Evolutionary conservation across 2,113 vertebrate genomes (phyloP), one percentile per base, ranked within the genome.

Genomic region (Scophthalmus maximus): DNA sequence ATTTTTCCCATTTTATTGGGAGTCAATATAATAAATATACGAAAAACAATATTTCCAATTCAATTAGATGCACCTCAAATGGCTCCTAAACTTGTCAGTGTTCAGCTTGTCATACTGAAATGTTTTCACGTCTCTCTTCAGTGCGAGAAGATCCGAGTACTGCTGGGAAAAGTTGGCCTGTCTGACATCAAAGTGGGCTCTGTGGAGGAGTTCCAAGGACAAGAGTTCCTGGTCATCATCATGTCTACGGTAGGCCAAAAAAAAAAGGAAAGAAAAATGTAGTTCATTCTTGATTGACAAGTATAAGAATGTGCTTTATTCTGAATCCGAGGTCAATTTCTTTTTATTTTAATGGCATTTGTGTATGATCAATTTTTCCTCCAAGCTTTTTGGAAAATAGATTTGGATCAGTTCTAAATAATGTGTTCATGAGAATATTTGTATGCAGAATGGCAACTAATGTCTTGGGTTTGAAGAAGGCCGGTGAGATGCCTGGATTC

Each of bases 151-250:
- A 97, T 98, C 5, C 91, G 89, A 77, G 53, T 95, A 73, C 94
- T 99, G 68, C 87, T 99, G 46, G 87, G 89, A 76, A 96, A 91
- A 11, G 93, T 94, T 36, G 95, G 96, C 25, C 91, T 99, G 77
- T 81, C 73, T 46, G 95, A 96, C 53, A 91, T 99, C 65, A 98
- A 97, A 84, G 96, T 99, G 63, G 97, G 97, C n/a, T 97, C 98
- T 0, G 97, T 99, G 11, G 97, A 99, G 86, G 96, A 98, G 85
- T 99, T 99, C 78, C 98, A 99, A 84, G 98, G 98, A 4, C 97
- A 96, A 58, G 98, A 99, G 67, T 95, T 92, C 58, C 76, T 93
- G 70, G 94, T 93, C 65, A 93, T 97, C 85, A 92, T 99, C 86
- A 51, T 99, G 50, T 98, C 96, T 17, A 95, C 95, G 11, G 98